Evolutionary conservation across 2,797 vertebrate genomes (phyloP), one percentile per base, ranked within the genome.

Genomic region (Spinibarbus caldwelli): DNA sequence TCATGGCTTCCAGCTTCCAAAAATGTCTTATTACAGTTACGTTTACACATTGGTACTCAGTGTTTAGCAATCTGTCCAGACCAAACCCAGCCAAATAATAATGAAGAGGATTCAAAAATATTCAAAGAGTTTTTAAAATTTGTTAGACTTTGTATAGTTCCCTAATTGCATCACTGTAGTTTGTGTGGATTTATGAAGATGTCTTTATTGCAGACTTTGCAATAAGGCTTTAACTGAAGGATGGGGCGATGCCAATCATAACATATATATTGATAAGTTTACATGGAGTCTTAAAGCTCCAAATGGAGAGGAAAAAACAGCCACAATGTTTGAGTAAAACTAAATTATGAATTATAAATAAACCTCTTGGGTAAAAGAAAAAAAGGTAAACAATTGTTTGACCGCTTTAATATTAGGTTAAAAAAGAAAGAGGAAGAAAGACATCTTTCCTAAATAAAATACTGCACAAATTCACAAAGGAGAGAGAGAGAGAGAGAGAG

Each of bases 181-280:
- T 10, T 67, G 14, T 49, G 45, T 36, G 62, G 78, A 67, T 78
- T 78, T 78, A 26, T 78, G n/a, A 64, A 43, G 5, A 31, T 45
- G 62, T 17, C 8, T 34, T 66, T 66, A 66, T 34, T 38, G 23
- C 12, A 68, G 45, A n/a, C 45, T 38, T 68, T 66, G 43, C 4
- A n/a, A 26, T 49, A 15, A 49, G 62, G 29, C 38, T 23, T n/a
- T 68, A 36, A 47, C 31, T 62, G 23, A 79, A 31, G 10, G 26
- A 66, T 47, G 57, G 41, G 26, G 41, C 6, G 15, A 12, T 7
- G 2, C 9, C 41, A 66, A 34, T 62, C 31, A 79, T 23, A 34
- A 21, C 9, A 12, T 75, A 21, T 21, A 49, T 34, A 15, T 41
- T 1, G 5, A 57, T 57, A 38, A 19, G 54, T 29, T 78, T 43